Percentiles rank a stretch among this genome's conserved stretches.
Conservation (phyloP, 2,888 invertebrate species). For the Calameuta pallipes region DNA sequence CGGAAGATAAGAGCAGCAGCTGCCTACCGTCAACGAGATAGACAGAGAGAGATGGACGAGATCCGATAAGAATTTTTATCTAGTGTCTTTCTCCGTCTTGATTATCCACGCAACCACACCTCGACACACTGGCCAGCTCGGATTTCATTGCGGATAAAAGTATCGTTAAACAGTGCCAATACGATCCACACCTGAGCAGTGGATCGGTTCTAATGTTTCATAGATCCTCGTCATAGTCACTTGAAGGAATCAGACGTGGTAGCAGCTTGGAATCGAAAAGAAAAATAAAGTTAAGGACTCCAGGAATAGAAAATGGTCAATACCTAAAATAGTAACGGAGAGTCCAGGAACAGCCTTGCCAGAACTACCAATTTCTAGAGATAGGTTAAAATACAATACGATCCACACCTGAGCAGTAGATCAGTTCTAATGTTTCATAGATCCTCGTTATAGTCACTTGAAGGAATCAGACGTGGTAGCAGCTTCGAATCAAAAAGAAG, state of each 20-base stretch:
- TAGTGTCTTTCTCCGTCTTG: neutral
- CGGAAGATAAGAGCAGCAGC: neutral
- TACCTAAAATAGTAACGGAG: neutral
- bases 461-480: neutral
- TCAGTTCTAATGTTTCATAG: neutral
- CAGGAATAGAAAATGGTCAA: neutral
- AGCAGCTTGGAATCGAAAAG: neutral
- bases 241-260: neutral
- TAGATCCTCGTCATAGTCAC: neutral
- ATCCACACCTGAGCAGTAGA: neutral
- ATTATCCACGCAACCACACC: neutral
- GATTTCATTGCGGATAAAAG: neutral
- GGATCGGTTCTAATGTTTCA: neutral
- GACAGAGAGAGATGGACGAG: too few species aligned
- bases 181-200: neutral
- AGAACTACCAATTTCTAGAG: neutral
- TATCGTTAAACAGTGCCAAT: neutral
- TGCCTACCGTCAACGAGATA: neutral
- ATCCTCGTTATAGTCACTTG: neutral
- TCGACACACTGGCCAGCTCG: neutral
- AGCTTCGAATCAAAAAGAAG: neutral
- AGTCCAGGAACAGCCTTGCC: neutral
- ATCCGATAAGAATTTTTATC: neutral
- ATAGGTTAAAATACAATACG: constrained; percentile 20
- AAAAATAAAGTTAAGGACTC: neutral